Conservation (phyloP, 1,140 invertebrate species). For the Augochlora pura region DNA sequence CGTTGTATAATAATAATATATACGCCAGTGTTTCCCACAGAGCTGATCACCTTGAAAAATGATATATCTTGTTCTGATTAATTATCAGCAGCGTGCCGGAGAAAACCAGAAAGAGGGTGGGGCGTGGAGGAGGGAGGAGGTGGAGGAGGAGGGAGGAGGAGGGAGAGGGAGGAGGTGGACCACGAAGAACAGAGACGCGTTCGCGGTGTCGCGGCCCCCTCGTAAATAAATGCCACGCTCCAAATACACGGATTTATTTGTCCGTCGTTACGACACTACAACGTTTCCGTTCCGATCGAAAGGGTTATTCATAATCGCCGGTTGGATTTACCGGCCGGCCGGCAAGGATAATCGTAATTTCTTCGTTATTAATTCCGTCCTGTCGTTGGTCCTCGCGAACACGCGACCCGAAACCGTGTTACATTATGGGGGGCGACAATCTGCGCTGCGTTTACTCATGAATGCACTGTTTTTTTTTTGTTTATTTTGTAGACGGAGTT, state of each 20-base stretch:
- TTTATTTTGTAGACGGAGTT: no score
- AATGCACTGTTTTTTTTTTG: no score
- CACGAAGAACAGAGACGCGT: not conserved
- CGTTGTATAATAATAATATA: not conserved
- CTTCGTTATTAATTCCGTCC: not conserved
- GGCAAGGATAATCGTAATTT: not conserved
- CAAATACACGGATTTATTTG: slow-evolving; percentile 1
- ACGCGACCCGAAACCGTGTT: no score
- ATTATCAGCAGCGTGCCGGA: slow-evolving; percentile 12
- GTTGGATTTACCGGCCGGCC: not conserved
- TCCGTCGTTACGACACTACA: no score
- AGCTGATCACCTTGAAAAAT: slow-evolving; percentile 40
- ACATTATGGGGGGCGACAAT: no score
- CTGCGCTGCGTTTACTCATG: no score
- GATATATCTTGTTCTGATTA: slow-evolving; percentile 37
- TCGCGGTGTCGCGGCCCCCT: not conserved
- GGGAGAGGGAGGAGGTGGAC: no score
- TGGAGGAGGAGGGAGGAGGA: no score
- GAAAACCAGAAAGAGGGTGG: no score
- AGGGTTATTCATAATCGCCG: no score
- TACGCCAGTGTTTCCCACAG: slow-evolving; percentile 5
- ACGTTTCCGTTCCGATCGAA: no score
- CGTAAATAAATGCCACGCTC: slow-evolving; percentile 18
- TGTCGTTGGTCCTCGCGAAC: not conserved
- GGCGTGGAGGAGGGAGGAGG: no score